Evolutionary conservation across 2,113 vertebrate species (phyloP).

Genomic region (Notiomystis cincta): DNA sequence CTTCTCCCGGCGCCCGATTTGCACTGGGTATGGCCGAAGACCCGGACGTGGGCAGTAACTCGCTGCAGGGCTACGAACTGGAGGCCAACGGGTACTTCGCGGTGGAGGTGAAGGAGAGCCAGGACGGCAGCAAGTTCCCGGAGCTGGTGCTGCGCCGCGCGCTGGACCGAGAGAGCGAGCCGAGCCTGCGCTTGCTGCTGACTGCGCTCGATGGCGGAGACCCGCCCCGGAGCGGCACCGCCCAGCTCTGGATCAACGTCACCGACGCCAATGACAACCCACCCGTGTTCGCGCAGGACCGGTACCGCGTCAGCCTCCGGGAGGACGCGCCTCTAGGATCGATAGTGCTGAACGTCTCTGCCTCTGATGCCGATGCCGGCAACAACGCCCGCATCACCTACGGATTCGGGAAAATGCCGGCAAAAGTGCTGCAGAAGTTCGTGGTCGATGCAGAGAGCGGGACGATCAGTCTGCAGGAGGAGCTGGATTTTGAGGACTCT

Average conservation of each 20-base stretch:
- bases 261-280: too few species aligned
- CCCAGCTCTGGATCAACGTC: not conserved
- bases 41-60: conserved; percentile 63
- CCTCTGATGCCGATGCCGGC: too few species aligned
- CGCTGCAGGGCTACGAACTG: conserved; percentile 67
- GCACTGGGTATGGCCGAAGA: not conserved
- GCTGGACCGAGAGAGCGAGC: conserved; percentile 49
- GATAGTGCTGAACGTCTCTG: too few species aligned
- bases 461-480: too few species aligned
- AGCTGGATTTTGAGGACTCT: too few species aligned
- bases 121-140: conserved; percentile 62
- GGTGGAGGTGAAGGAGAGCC: conserved; percentile 44
- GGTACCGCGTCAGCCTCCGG: too few species aligned
- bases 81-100: conserved; percentile 49
- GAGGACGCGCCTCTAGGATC: too few species aligned
- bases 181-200: conserved; percentile 20
- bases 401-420: too few species aligned
- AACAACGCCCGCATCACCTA: too few species aligned
- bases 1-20: not conserved
- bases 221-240: conserved; percentile 39
- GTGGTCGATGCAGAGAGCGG: too few species aligned
- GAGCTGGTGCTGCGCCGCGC: conserved; percentile 49
- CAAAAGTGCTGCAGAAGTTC: too few species aligned
- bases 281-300: too few species aligned
- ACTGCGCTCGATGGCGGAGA: conserved; percentile 46